phyloP scores from a whole-genome alignment of 2,888 invertebrate genomes.

The Plagodis pulveraria region DNA sequence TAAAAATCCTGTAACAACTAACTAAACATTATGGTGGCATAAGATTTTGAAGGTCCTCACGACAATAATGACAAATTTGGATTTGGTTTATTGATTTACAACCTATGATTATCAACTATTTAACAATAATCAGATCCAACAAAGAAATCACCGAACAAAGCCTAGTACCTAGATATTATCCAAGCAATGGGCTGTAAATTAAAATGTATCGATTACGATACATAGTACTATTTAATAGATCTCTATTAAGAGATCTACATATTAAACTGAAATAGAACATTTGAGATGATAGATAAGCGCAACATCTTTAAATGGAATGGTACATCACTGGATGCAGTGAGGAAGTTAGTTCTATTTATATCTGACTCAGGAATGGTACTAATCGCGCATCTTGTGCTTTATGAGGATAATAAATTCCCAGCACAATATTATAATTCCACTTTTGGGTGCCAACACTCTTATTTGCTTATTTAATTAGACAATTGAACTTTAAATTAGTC shows the following conservation, averaged over 20 bases:
- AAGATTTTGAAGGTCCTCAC: no score
- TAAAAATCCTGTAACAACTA: no score
- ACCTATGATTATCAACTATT: no score
- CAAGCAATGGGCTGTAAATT: conserved; percentile 12
- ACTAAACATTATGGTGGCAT: no score
- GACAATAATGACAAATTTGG: no score
- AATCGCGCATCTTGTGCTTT: conserved; percentile 4
- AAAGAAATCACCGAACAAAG: not conserved
- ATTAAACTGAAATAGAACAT: conserved; percentile 17
- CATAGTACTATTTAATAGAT: no score
- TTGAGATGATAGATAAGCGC: conserved; percentile 4
- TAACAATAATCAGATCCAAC: no score
- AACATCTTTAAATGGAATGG: conserved; percentile 9
- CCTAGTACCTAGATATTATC: not conserved
- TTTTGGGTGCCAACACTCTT: no score
- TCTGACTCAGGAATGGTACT: conserved; percentile 11
- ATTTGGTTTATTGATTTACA: no score
- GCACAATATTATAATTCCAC: not conserved
- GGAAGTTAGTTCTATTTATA: conserved; percentile 22
- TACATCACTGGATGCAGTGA: conserved; percentile 12
- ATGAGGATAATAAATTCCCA: conserved; percentile 6
- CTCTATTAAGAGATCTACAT: no score
- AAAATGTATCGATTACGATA: conserved; percentile 4
- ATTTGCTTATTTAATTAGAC: no score
- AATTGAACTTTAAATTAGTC: no score